Base-by-base conservation (phyloP, 1,140 invertebrate species). In the Cotesia typhae region DNA sequence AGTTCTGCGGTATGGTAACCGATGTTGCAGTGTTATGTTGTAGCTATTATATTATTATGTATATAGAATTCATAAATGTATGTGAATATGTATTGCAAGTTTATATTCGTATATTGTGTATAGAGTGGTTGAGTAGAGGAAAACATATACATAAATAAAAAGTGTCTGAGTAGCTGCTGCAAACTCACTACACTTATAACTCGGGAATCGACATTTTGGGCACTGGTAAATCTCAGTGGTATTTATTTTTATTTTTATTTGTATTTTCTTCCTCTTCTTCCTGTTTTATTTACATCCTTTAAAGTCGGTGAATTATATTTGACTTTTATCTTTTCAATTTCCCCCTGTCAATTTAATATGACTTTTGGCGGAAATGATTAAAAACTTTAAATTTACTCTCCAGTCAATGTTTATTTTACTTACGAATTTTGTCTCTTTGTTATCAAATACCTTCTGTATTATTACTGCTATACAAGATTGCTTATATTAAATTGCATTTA, bases 121-220 rank as follows among this genome's bases (percentile, higher is more conserved):
- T 47, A 47, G 53, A 55, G 53, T 55, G 5, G 12, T 12, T 12
- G 20, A 5, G 57, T 20, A 20, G 20, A 59, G 20, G 53, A 59
- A 59, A 59, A 59, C 57, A 59, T 59, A 28, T 59, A 47, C 41
- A 59, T 59, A 59, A 59, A 59, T 59, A 59, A 59, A 59, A 59
- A 59, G 14, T 59, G 57, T 20, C 17, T 59, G 57, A 59, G 28
- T 59, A 59, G 2, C 20, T 5, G 7, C 5, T 10, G 57, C 9
- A 5, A 59, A 7, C 28, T 28, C 28, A 28, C 28, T 28, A 28
- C 1, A 28, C 28, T 28, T 28, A 28, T 28, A 28, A 28, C 14
- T 59, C 7, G 57, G 28, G 20, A 59, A 59, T 59, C 17, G 57
- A 59, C 57, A 28, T 59, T 59, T 59, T 59, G 57, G 57, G 9